Base-by-base conservation (phyloP, 2,113 vertebrate species). In the Rhombomys opimus region DNA sequence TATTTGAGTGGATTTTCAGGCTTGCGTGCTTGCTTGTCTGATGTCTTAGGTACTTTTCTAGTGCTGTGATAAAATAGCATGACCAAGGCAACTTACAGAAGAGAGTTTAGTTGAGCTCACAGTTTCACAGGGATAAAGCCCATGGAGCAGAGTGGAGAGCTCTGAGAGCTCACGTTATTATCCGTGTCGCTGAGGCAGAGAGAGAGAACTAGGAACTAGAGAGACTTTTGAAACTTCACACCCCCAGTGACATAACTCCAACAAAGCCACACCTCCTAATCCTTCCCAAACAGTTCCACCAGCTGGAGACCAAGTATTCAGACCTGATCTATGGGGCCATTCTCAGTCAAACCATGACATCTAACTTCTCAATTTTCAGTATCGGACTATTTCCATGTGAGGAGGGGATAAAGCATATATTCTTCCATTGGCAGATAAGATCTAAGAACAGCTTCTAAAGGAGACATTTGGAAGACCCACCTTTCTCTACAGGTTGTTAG, bases 291-390 rank as follows among this genome's bases (percentile, higher is more conserved):
- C 18, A n/a, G 32, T 81, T 35, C 18, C 78, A 59, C 20, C 35
- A 59, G 18, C 78, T 59, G 54, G 54, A 81, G 35, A 57, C 4
- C 32, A 81, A 35, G 20, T 81, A 59, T 81, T 81, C 54, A 23
- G n/a, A 38, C 78, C 12, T 81, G 50, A 22, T 59, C 20, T 81
- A 23, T 81, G 78, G 54, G 52, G 32, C 35, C 54, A 81, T 23
- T 81, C 10, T 22, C 7, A 15, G 3, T 57, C 52, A 81, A 59
- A 59, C 54, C 1, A 23, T 11, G 11, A n/a, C 22, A 82, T 46
- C n/a, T 25, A 82, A 82, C 12, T 84, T 15, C 84, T 90, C 94
- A 57, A 52, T 95, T 90, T 96, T 61, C 12, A 61, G 25, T 65
- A 78, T 94, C 41, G 35, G 72, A 70, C 75, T 80, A 52, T 25